A percentile compares a stretch with the other conserved stretches of the same genome.
Evolutionary conservation across 2,113 vertebrate genomes (phyloP).

Genomic region (Micromys minutus): DNA sequence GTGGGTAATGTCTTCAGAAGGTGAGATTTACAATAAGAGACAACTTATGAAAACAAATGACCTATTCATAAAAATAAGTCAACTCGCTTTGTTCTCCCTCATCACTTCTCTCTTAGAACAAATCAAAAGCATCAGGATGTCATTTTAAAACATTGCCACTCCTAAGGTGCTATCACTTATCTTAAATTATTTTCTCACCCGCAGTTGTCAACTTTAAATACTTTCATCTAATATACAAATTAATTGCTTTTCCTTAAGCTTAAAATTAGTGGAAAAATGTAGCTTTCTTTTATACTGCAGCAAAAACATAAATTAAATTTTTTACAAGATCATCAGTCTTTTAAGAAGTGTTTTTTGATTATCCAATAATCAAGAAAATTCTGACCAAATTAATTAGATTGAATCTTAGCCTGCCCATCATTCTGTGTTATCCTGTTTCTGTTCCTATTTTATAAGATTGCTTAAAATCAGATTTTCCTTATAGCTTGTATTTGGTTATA

Average conservation of each 20-base stretch:
- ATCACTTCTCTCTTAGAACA: not conserved
- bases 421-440: not conserved
- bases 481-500: not conserved
- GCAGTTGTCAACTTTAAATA: slow-evolving; percentile 18
- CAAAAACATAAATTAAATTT: not conserved
- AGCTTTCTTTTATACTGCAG: not conserved
- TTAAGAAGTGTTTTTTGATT: not conserved
- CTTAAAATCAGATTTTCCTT: not conserved
- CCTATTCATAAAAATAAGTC: not conserved
- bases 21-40: not conserved
- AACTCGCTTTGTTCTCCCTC: not conserved
- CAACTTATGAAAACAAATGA: not conserved
- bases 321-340: slow-evolving; percentile 18
- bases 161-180: slow-evolving; percentile 37
- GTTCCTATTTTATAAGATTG: not conserved
- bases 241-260: slow-evolving; percentile 20
- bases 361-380: slow-evolving; percentile 14
- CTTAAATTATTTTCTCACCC: slow-evolving; percentile 25
- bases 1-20: not conserved
- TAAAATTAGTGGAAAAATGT: slow-evolving; percentile 2
- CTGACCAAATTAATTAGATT: not conserved
- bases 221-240: slow-evolving; percentile 46
- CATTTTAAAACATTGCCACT: not conserved
- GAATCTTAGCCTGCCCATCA: not conserved
- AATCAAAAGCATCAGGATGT: not conserved